Percentiles rank a stretch among this genome's conserved stretches.
Evolutionary conservation across 92 coral and sea anemone species (phyloP).

Genomic region (Blastomussa wellsi): DNA sequence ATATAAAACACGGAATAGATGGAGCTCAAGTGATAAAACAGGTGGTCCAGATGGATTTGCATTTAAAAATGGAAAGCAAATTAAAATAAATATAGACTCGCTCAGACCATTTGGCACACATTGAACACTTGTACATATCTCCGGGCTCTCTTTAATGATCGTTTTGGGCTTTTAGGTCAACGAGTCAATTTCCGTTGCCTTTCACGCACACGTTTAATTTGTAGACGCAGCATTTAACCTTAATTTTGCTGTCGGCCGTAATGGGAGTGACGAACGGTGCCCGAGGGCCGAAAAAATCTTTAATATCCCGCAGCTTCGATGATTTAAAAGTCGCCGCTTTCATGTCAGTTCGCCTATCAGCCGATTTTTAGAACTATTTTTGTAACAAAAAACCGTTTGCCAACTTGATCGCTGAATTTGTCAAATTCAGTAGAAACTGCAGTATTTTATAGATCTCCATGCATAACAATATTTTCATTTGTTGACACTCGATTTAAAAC

Average conservation of each 20-base stretch:
- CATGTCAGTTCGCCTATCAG: not conserved
- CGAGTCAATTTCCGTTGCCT: constrained; percentile 5
- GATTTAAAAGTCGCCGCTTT: not conserved
- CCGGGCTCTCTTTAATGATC: not conserved
- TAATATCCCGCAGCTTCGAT: not conserved
- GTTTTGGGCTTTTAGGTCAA: not conserved
- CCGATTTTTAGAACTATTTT: not conserved
- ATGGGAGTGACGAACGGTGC: not conserved
- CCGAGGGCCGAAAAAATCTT: not conserved
- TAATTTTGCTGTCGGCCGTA: not conserved
- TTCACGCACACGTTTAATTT: not conserved
- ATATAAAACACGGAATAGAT: not conserved
- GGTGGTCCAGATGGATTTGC: not conserved
- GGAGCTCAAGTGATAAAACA: not conserved
- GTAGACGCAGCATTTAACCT: not conserved
- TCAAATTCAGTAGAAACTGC: not conserved
- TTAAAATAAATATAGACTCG: not conserved
- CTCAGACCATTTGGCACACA: not conserved
- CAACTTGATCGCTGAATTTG: not conserved
- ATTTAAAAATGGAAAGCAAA: not conserved
- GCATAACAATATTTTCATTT: constrained; percentile 10
- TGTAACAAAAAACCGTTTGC: not conserved
- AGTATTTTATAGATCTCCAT: not conserved
- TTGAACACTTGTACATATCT: not conserved
- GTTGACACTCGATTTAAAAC: not conserved